Base-by-base conservation (phyloP, 2,888 invertebrate genomes). In the Arrhopalites spinosus region DNA sequence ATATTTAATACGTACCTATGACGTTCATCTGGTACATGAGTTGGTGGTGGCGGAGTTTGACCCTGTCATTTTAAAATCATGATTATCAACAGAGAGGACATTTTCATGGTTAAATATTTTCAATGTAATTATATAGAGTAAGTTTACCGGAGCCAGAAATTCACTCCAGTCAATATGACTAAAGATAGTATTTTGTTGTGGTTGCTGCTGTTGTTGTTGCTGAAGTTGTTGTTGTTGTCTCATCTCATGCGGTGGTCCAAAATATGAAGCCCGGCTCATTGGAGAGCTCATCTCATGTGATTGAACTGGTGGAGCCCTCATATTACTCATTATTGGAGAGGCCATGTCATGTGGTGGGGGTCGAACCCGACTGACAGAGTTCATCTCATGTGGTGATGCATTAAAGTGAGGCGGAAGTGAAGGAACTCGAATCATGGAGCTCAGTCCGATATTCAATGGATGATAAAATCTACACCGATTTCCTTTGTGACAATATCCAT, bases 121-220 rank as follows among this genome's bases (percentile, higher is more conserved):
- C 36, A 36, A 36, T 7, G 5, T 7, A 36, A 36, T 7, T 7
- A 36, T 36, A 36, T 11, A 7, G 36, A 36, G 11, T 36, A 11
- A 36, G 11, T 11, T 36, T 11, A 36, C 36, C 82, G 82, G 82
- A 45, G 80, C 78, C 53, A 83, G 63, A 59, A 83, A 83, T 30
- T 81, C 80, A 15, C 78, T 79, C 82, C 82, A 83, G 30, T 81
- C 78, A 67, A 83, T 83, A 69, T 83, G 82, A 66, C 71, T 78
- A 61, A 83, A 83, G 0, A 83, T 75, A 0, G 82, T n/a, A 23
- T 69, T 36, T 23, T 25, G n/a, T 45, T 36, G 71, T 7, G 59
- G 71, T 43, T 30, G 71, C 27, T 30, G 71, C n/a, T 36, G 61
- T 36, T 70, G 71, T 23, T 36, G 71, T 36, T 3, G 36, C 3